Conservation (phyloP, 2,888 invertebrate species). For the Eucera pruinosa region DNA sequence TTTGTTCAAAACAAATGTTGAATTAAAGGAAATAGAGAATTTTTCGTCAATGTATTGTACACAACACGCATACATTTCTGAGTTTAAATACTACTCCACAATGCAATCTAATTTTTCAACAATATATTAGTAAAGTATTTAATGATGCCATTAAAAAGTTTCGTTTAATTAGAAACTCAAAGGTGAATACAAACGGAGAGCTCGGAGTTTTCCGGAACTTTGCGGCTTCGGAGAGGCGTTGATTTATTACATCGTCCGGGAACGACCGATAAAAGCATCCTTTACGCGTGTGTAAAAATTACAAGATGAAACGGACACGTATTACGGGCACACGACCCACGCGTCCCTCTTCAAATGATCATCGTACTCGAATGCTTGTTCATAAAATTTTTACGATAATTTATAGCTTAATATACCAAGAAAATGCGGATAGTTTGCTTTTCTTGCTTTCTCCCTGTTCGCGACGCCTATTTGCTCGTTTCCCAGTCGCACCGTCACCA, state of each 20-base stretch:
- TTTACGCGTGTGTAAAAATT: slow-evolving; percentile 50
- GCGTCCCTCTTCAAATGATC: slow-evolving; percentile 39
- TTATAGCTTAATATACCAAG: slow-evolving; percentile 53
- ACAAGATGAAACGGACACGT: slow-evolving; percentile 41
- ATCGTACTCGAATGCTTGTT: slow-evolving; percentile 47
- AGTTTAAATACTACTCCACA: too few relatives aligned
- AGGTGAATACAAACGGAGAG: slow-evolving; percentile 2
- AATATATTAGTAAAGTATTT: too few relatives aligned
- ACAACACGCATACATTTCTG: too few relatives aligned
- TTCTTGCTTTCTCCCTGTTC: slow-evolving; percentile 23
- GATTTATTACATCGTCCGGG: slow-evolving; percentile 51
- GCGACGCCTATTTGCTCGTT: neutral
- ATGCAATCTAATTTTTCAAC: too few relatives aligned
- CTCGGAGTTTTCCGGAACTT: slow-evolving; percentile 28
- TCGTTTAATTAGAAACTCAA: slow-evolving; percentile 19
- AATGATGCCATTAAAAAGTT: too few relatives aligned
- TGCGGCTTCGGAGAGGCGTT: slow-evolving; percentile 40
- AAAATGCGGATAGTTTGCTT: slow-evolving; percentile 37
- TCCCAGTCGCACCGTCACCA: neutral
- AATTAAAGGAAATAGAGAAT: too few relatives aligned
- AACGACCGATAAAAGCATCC: slow-evolving; percentile 54
- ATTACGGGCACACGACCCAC: slow-evolving; percentile 58
- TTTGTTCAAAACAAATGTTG: too few relatives aligned
- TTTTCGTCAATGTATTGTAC: too few relatives aligned
- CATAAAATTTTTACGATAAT: slow-evolving; percentile 58